Percentiles rank a stretch among this genome's conserved stretches.
Conservation (phyloP, 2,888 invertebrate species). For the Sialis lutaria region DNA sequence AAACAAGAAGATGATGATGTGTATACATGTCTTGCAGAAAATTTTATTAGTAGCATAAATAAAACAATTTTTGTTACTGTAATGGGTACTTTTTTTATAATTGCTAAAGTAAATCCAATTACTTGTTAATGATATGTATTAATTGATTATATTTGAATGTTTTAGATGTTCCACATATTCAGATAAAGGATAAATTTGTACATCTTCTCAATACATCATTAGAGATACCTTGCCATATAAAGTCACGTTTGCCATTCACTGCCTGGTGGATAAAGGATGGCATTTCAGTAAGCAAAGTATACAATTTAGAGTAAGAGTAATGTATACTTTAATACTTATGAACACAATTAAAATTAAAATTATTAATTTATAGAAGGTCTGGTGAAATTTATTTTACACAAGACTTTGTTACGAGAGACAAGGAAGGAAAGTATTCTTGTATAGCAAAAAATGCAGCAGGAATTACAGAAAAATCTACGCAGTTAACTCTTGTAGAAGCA, state of each 20-base stretch:
- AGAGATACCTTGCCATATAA: too few relatives aligned
- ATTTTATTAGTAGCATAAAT: conserved; percentile 21
- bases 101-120: conserved; percentile 3
- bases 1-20: conserved; percentile 22
- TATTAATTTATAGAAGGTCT: conserved; percentile 23
- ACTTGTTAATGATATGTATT: too few relatives aligned
- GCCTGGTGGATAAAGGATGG: too few relatives aligned
- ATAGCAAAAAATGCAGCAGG: conserved; percentile 39
- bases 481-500: too few relatives aligned
- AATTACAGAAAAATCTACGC: conserved; percentile 19
- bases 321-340: conserved; percentile 13
- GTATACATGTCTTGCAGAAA: conserved; percentile 27
- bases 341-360: too few relatives aligned
- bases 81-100: conserved; percentile 22
- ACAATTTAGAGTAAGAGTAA: too few relatives aligned
- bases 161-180: too few relatives aligned
- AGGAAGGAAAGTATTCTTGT: conserved; percentile 33
- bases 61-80: conserved; percentile 26
- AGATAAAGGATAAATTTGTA: too few relatives aligned
- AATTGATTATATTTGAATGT: not conserved
- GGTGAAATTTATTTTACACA: conserved; percentile 24
- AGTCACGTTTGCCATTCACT: too few relatives aligned
- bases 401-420: conserved; percentile 23
- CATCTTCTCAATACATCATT: too few relatives aligned
- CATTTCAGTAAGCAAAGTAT: too few relatives aligned